Base-by-base conservation (phyloP, 2,113 vertebrate genomes). In the Psittacus erithacus region DNA sequence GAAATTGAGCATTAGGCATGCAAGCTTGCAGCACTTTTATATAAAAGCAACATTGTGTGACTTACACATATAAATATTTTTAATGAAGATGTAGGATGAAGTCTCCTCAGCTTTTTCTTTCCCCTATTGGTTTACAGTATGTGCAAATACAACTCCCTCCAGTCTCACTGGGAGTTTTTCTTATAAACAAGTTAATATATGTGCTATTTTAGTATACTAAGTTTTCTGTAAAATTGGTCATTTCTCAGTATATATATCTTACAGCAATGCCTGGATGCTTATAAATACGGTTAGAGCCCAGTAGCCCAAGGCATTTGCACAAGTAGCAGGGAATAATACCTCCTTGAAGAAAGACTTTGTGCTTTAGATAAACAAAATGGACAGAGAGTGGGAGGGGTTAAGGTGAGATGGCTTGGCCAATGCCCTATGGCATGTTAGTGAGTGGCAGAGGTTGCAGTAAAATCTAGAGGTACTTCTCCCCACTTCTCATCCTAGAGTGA, bases 21-120 rank as follows among this genome's bases (percentile, higher is more conserved):
- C 2, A 0, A 89, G 55, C 68, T 91, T 65, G 83, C 53, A 82
- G 52, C 19, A 29, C 22, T 89, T 89, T 50, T 7, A 35, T 47
- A 81, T 90, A 82, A 95, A 93, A 90, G 71, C 65, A 84, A 59
- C 65, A 60, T 60, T 95, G 46, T 92, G 62, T 82, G 68, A n/a
- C 59, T 94, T 95, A 62, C 14, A 43, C 28, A 53, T 29, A 41
- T 70, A 80, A 94, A 90, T 85, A 52, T 35, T 69, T 93, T 92
- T 91, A 93, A 88, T 93, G 73, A 96, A 95, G 57, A 79, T 70
- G 64, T 55, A 80, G 88, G 52, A 92, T 50, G 68, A 92, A 77
- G 33, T 60, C 41, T 91, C 13, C 46, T 74, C 6, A 6, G 47
- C n/a, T 46, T 68, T 80, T 77, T 84, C 41, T 17, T 41, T 13